Conservation (phyloP, 2,797 vertebrate genomes). For the Sebastes diaconus region DNA sequence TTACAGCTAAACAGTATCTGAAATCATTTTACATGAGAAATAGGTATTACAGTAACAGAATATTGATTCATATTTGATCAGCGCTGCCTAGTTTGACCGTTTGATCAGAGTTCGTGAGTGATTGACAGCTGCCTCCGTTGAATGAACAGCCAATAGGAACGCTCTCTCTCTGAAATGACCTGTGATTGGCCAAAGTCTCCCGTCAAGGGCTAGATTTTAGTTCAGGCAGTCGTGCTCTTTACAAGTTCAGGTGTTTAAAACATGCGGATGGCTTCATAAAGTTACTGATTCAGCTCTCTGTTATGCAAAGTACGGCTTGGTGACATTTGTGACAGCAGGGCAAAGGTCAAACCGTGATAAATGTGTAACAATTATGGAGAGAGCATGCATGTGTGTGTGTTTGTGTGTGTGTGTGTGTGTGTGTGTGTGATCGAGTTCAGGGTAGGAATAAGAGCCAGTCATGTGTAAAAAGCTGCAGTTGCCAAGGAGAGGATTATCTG, state of each 20-base stretch:
- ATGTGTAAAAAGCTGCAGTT: conserved; percentile 66
- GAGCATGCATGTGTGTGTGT: background rate
- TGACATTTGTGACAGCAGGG: conserved; percentile 40
- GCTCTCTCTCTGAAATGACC: too few relatives aligned
- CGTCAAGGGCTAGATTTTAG: too few relatives aligned
- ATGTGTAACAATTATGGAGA: conserved; percentile 51
- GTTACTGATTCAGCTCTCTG: conserved; percentile 58
- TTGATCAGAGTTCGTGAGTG: too few relatives aligned
- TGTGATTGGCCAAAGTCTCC: too few relatives aligned
- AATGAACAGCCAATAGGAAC: too few relatives aligned
- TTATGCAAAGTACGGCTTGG: background rate
- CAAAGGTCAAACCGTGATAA: conserved; percentile 65
- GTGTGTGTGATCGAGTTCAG: conserved; percentile 11
- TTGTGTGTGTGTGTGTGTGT: background rate
- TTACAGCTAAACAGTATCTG: too few relatives aligned
- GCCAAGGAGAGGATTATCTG: conserved; percentile 66
- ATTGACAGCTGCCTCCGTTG: too few relatives aligned
- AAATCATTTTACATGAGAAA: too few relatives aligned
- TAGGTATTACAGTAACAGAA: too few relatives aligned
- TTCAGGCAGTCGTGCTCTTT: background rate
- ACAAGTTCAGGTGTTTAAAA: background rate
- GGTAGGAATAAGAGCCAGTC: conserved; percentile 47
- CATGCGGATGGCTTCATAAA: background rate
- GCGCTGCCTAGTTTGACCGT: too few relatives aligned
- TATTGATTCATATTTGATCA: too few relatives aligned